A percentile compares a stretch with the other conserved stretches of the same genome.
Evolutionary conservation across 2,888 invertebrate genomes (phyloP).

Genomic region (Drosophila cyrtoloma): DNA sequence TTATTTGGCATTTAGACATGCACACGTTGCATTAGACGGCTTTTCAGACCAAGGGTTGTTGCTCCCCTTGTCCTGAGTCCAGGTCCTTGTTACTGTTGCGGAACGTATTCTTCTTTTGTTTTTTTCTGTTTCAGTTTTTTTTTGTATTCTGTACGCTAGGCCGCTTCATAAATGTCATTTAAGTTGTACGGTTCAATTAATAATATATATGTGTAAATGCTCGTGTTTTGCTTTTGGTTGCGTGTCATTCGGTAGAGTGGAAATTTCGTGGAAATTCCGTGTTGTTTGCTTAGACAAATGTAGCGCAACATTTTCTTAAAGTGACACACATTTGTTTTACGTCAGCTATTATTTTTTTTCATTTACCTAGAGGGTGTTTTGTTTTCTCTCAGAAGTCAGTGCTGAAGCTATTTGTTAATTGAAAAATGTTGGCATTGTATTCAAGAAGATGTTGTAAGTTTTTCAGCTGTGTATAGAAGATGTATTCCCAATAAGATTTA

Average conservation of each 20-base stretch:
- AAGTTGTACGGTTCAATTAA: constrained; percentile 76
- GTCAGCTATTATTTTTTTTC: constrained; percentile 2
- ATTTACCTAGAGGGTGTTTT: constrained; percentile 1
- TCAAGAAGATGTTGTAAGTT: neutral
- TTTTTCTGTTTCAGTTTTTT: neutral
- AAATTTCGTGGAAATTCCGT: constrained; percentile 63
- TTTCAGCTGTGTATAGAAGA: neutral
- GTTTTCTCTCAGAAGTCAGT: neutral
- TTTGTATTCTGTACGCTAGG: constrained; percentile 12
- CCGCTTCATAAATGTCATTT: constrained; percentile 77
- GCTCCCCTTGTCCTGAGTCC: constrained; percentile 9
- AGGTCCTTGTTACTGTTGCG: constrained; percentile 42
- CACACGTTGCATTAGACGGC: constrained; percentile 55
- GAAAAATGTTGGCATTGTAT: neutral
- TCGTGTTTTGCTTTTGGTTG: constrained; percentile 26
- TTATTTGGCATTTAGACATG: constrained; percentile 78
- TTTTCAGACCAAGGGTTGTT: constrained; percentile 62
- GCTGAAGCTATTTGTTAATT: neutral
- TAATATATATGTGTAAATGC: constrained; percentile 56
- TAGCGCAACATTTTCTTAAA: constrained; percentile 60
- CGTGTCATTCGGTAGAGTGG: constrained; percentile 29
- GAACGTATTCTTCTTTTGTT: constrained; percentile 30
- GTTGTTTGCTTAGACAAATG: constrained; percentile 63
- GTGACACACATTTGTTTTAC: constrained; percentile 62
- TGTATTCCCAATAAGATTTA: no score